Evolutionary conservation across 2,888 invertebrate species (phyloP).

Genomic region (Metallyticus violacea): DNA sequence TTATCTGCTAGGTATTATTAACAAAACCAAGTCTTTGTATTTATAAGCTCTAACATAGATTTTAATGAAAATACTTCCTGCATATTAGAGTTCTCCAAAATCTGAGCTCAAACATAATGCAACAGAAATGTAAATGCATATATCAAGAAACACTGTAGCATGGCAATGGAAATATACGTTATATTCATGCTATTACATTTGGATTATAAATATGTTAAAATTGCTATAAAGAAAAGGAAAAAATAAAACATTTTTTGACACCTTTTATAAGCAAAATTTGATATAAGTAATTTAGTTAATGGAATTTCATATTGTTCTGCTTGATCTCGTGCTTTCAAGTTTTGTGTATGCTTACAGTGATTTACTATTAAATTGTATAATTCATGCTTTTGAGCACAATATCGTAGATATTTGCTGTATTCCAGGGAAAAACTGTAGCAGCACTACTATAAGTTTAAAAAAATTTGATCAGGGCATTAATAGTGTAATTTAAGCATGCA

Average conservation of each 20-base stretch:
- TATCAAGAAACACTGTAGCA: background rate
- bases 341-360: background rate
- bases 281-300: background rate
- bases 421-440: background rate
- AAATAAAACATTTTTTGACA: too few relatives aligned
- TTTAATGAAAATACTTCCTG: constrained; percentile 2
- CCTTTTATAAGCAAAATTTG: background rate
- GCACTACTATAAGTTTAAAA: background rate
- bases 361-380: background rate
- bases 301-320: background rate
- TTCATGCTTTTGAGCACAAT: background rate
- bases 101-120: constrained; percentile 5
- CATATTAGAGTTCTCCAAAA: background rate
- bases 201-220: too few relatives aligned
- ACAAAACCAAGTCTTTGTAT: constrained; percentile 1
- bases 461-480: background rate
- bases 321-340: background rate
- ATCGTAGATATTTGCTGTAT: too few relatives aligned
- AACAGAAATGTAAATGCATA: background rate
- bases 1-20: constrained; percentile 7
- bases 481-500: too few relatives aligned
- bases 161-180: background rate
- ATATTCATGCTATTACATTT: too few relatives aligned
- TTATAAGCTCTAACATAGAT: constrained; percentile 5
- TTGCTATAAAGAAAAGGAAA: too few relatives aligned